Conservation (phyloP, 1,140 invertebrate genomes). For the Drosophila pseudoobscura region DNA sequence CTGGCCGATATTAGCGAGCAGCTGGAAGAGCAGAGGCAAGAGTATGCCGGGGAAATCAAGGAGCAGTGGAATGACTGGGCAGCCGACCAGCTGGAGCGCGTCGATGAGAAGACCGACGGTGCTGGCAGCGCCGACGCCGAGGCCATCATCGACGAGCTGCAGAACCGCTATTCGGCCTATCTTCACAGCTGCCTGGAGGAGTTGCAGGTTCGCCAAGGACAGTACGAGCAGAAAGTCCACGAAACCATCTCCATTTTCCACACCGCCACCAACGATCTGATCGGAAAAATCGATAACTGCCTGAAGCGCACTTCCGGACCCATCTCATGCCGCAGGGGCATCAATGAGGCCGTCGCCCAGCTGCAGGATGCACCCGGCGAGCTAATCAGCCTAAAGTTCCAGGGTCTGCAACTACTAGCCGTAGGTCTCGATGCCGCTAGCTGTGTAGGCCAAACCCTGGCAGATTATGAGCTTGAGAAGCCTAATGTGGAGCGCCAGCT, state of each 20-base stretch:
- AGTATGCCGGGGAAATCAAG: constrained; percentile 2
- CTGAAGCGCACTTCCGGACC: not conserved
- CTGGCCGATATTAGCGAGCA: constrained; percentile 10
- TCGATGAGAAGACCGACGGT: constrained; percentile 24
- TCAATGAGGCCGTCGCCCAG: not conserved
- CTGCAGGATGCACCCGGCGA: constrained; percentile 4
- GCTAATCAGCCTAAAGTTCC: constrained; percentile 4
- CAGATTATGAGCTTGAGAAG: constrained; percentile 10
- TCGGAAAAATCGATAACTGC: constrained; percentile 12
- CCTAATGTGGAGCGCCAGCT: constrained; percentile 1
- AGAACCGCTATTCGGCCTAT: not conserved
- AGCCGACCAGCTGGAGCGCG: constrained; percentile 34
- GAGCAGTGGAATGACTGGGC: constrained; percentile 27
- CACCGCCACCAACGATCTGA: constrained; percentile 9
- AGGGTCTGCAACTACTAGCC: constrained; percentile 4
- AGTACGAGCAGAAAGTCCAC: constrained; percentile 22
- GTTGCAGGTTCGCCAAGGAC: constrained; percentile 10
- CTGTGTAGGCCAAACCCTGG: constrained; percentile 21
- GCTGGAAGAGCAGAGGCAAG: constrained; percentile 5
- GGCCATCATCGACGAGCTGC: constrained; percentile 18
- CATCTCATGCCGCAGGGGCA: not conserved
- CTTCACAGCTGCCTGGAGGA: constrained; percentile 26
- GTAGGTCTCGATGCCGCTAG: constrained; percentile 2
- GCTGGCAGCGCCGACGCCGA: constrained; percentile 12
- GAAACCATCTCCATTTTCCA: not conserved